A percentile compares a stretch with the other conserved stretches of the same genome.
phyloP scores from a whole-genome alignment of 92 coral and sea anemone genomes.

The Porites lobata region DNA sequence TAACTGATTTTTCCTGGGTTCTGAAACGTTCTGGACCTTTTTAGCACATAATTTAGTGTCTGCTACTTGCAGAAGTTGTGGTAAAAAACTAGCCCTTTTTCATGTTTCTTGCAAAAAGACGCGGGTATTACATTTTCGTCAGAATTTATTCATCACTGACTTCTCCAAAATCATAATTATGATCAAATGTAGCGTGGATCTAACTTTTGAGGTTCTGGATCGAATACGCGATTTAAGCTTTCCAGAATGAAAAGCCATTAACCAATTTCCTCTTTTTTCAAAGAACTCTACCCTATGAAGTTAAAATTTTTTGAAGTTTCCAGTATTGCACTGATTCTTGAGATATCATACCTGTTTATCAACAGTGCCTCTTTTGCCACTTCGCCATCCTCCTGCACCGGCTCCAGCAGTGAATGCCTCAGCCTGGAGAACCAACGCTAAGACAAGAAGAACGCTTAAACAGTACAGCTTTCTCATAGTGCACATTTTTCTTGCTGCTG shows the following conservation, averaged over 20 bases:
- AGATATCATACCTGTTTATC: slow-evolving; percentile 15
- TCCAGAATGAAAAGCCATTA: no score
- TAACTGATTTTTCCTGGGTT: background rate
- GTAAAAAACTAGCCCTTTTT: no score
- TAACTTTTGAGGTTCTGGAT: background rate
- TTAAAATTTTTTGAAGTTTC: background rate
- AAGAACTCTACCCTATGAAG: no score
- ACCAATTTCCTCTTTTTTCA: no score
- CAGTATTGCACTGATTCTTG: background rate
- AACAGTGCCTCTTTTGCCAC: slow-evolving; percentile 10
- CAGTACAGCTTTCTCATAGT: background rate
- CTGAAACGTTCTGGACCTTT: background rate
- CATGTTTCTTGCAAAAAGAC: no score
- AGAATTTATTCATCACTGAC: no score
- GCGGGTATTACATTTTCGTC: no score
- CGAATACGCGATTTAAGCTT: no score
- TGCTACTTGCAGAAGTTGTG: no score
- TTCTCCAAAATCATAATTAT: background rate
- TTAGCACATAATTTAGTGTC: background rate
- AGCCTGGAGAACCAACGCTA: background rate
- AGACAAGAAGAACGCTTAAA: background rate
- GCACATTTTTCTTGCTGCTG: background rate
- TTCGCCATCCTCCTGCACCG: slow-evolving; percentile 27
- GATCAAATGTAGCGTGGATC: background rate
- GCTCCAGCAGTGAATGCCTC: slow-evolving; percentile 46